Percentiles rank a stretch among this genome's conserved stretches.
phyloP scores from a whole-genome alignment of 2,888 invertebrate species.

The Campoplex nolae region DNA sequence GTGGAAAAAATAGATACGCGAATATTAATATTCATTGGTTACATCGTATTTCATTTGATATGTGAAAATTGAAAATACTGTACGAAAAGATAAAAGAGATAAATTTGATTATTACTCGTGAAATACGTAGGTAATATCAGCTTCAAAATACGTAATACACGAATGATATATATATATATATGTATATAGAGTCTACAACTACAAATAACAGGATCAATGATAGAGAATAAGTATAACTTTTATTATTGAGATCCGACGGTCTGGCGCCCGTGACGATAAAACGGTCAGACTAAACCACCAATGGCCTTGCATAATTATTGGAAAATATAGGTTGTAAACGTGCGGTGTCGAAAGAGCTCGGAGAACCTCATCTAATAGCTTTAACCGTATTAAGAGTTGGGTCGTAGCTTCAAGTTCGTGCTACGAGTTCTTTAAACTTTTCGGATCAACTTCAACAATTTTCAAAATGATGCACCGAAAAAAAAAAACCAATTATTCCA shows the following conservation, averaged over 20 bases:
- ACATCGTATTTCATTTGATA: too few relatives aligned
- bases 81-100: too few relatives aligned
- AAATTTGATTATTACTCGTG: neutral
- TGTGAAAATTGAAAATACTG: too few relatives aligned
- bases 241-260: conserved; percentile 67
- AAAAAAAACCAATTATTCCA: too few relatives aligned
- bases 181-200: too few relatives aligned
- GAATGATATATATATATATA: too few relatives aligned
- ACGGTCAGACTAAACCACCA: conserved; percentile 47
- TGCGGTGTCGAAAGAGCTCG: conserved; percentile 25
- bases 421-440: neutral
- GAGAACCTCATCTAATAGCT: neutral
- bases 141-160: too few relatives aligned
- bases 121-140: neutral
- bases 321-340: conserved; percentile 32
- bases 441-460: neutral
- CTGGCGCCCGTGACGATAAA: conserved; percentile 61
- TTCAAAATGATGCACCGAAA: too few relatives aligned
- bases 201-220: conserved; percentile 21
- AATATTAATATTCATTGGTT: too few relatives aligned
- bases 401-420: neutral
- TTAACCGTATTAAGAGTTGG: neutral
- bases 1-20: too few relatives aligned
- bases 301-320: conserved; percentile 68
- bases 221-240: conserved; percentile 43